Conservation (phyloP, 2,888 invertebrate genomes). For the Loripinus fragilis region DNA sequence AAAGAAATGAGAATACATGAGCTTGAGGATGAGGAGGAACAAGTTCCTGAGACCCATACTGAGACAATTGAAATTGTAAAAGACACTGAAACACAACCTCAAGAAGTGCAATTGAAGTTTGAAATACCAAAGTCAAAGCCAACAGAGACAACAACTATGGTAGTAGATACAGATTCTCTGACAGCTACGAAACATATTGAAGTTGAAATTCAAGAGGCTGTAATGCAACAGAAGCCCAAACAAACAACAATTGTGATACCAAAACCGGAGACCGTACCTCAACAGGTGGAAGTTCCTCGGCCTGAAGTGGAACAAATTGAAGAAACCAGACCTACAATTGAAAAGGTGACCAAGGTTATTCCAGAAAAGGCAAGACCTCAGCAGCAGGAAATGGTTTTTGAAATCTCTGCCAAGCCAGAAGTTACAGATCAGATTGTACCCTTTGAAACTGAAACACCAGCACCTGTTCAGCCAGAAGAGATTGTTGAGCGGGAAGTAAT, state of each 20-base stretch:
- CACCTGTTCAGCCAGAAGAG: slow-evolving; percentile 57
- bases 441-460: slow-evolving; percentile 56
- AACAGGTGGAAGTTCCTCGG: slow-evolving; percentile 60
- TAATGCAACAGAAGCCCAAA: slow-evolving; percentile 69
- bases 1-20: slow-evolving; percentile 69
- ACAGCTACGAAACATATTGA: slow-evolving; percentile 74
- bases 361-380: slow-evolving; percentile 41
- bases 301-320: slow-evolving; percentile 71
- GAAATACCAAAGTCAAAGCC: slow-evolving; percentile 57
- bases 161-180: slow-evolving; percentile 55
- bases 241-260: slow-evolving; percentile 72
- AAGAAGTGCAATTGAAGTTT: slow-evolving; percentile 67
- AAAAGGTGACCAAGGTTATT: slow-evolving; percentile 28
- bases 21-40: slow-evolving; percentile 45
- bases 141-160: slow-evolving; percentile 54
- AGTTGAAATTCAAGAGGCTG: slow-evolving; percentile 75
- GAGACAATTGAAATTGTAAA: slow-evolving; percentile 79
- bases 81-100: slow-evolving; percentile 64
- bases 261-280: slow-evolving; percentile 63
- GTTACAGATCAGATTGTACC: slow-evolving; percentile 47
- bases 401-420: slow-evolving; percentile 38
- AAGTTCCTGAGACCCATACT: slow-evolving; percentile 68
- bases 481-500: slow-evolving; percentile 61
- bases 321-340: slow-evolving; percentile 69
- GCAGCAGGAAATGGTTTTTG: slow-evolving; percentile 49